Percentiles rank a stretch among this genome's conserved stretches.
phyloP scores from a whole-genome alignment of 1,140 invertebrate genomes.

The Zaprionus ornatus region DNA sequence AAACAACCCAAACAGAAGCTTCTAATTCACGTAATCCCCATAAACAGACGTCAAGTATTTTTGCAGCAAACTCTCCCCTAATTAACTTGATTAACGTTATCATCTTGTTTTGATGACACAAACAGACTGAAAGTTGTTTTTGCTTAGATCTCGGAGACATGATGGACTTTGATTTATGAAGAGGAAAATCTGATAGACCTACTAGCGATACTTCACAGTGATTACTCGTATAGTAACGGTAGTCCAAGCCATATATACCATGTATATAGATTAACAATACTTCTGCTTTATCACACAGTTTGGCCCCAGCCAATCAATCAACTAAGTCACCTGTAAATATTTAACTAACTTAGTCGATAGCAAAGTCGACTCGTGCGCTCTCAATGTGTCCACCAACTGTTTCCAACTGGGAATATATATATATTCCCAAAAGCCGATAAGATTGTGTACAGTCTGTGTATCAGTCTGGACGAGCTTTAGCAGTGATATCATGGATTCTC shows the following conservation, averaged over 20 bases:
- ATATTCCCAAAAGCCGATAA: slow-evolving; percentile 24
- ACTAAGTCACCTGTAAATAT: slow-evolving; percentile 33
- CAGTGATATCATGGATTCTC: slow-evolving; percentile 4
- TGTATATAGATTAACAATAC: background rate
- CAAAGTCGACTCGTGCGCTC: slow-evolving; percentile 8
- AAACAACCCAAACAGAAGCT: slow-evolving; percentile 3
- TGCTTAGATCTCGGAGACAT: slow-evolving; percentile 20
- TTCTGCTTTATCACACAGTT: background rate
- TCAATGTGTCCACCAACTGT: slow-evolving; percentile 23
- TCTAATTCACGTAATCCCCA: slow-evolving; percentile 29
- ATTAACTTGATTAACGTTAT: slow-evolving; percentile 45
- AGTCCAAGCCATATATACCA: slow-evolving; percentile 8
- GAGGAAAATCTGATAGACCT: slow-evolving; percentile 2
- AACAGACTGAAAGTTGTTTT: slow-evolving; percentile 13
- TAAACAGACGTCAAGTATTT: slow-evolving; percentile 1
- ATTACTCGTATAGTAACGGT: background rate
- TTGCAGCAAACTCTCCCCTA: slow-evolving; percentile 23
- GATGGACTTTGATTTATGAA: slow-evolving; percentile 25
- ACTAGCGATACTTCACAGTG: slow-evolving; percentile 10
- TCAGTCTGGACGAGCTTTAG: slow-evolving; percentile 1
- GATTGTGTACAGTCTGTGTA: slow-evolving; percentile 19
- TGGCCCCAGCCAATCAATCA: slow-evolving; percentile 35
- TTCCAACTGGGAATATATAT: slow-evolving; percentile 4
- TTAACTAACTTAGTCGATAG: slow-evolving; percentile 27
- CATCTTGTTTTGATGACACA: slow-evolving; percentile 28